These are phyloP conservation scores for Pedetes capensis DNA, from an alignment of 2,113 vertebrate genomes.

Conservation along the genomic window DNA sequence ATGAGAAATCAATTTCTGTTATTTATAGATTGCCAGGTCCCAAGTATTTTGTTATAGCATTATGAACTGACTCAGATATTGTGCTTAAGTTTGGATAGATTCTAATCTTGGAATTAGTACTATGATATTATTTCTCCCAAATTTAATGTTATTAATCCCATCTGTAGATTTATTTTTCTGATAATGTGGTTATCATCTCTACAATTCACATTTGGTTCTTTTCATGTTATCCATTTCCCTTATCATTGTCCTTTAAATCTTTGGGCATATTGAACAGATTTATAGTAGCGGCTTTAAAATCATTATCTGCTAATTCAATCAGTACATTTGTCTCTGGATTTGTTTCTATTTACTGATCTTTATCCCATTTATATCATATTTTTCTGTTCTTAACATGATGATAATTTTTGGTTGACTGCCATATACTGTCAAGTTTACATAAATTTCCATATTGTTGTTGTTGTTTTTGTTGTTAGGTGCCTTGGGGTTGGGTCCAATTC, in stretches of 20 bases:
- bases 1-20: background rate
- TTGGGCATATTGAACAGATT: background rate
- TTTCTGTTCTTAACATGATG: background rate
- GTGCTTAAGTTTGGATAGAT: background rate
- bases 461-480: too few species aligned
- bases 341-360: background rate
- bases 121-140: background rate
- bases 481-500: too few species aligned
- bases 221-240: background rate
- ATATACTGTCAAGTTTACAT: background rate
- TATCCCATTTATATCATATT: background rate
- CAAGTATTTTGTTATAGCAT: background rate
- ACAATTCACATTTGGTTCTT: background rate
- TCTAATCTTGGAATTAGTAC: background rate
- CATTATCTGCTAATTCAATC: background rate
- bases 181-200: background rate
- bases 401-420: background rate
- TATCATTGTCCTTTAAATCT: background rate
- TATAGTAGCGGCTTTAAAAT: background rate
- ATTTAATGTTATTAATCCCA: background rate
- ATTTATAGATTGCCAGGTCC: background rate
- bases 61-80: background rate
- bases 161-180: background rate
- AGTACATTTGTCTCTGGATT: background rate
- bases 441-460: too few species aligned